Evolutionary conservation across 2,888 invertebrate species (phyloP).

Genomic region (Notodonta ziczac): DNA sequence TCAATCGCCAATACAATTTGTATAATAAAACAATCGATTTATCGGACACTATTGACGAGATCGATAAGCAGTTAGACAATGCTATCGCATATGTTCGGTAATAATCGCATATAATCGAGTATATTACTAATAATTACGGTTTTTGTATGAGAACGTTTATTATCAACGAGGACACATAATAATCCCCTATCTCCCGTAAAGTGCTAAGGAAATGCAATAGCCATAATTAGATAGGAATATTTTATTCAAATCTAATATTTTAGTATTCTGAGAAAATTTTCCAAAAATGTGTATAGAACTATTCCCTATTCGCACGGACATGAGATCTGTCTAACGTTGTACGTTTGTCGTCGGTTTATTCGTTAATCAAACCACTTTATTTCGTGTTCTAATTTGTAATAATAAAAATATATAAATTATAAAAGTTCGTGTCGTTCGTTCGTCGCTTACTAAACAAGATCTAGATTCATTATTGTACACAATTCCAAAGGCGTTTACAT

Average conservation of each 20-base stretch:
- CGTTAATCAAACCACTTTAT: no score
- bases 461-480: no score
- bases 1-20: constrained; percentile 8
- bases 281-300: neutral
- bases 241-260: no score
- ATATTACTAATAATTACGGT: constrained; percentile 12
- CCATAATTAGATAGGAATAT: no score
- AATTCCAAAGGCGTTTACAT: no score
- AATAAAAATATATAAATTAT: no score
- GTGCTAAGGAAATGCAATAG: neutral
- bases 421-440: no score
- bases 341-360: no score
- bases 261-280: no score
- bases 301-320: neutral
- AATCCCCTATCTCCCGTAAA: neutral
- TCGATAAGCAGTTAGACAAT: constrained; percentile 21
- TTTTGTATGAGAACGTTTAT: neutral
- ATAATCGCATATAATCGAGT: constrained; percentile 16
- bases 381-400: no score
- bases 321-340: no score
- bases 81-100: constrained; percentile 25
- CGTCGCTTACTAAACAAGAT: no score
- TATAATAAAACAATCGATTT: constrained; percentile 20
- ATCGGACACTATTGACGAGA: constrained; percentile 13
- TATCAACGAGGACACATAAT: neutral